These are phyloP conservation scores for Pollachius pollachius DNA, from an alignment of 2,113 vertebrate species.

Conservation along the genomic window DNA sequence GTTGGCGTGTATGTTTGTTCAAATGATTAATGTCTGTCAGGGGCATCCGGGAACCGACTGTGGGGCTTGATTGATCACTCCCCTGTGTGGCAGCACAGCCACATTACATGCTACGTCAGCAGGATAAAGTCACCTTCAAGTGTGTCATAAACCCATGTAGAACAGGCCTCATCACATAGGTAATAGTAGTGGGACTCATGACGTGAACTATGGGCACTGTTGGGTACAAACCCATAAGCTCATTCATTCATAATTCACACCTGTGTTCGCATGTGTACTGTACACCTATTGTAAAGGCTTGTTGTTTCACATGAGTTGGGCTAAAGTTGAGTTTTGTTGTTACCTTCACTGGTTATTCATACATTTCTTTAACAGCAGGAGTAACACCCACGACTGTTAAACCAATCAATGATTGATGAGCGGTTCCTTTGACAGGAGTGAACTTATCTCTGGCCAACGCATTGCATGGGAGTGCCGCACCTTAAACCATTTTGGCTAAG, in stretches of 20 bases:
- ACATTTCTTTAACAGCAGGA: background rate
- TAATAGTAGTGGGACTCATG: background rate
- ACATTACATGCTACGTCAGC: constrained; percentile 31
- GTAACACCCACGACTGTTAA: background rate
- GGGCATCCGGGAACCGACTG: constrained; percentile 1
- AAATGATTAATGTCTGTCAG: background rate
- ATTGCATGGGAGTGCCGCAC: background rate
- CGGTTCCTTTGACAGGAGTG: background rate
- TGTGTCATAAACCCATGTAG: background rate
- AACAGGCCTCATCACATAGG: too few relatives aligned
- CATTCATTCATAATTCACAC: too few relatives aligned
- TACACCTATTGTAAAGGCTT: too few relatives aligned
- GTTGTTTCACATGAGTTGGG: background rate
- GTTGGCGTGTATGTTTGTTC: background rate
- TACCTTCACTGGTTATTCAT: background rate
- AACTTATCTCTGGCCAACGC: background rate
- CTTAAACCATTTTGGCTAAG: background rate
- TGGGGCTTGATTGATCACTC: constrained; percentile 44
- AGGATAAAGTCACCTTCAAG: constrained; percentile 52
- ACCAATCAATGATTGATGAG: background rate
- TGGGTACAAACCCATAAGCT: background rate
- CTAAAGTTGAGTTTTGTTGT: background rate
- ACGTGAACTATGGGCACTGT: too few relatives aligned
- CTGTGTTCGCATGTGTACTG: background rate
- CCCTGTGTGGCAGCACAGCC: constrained; percentile 42